Evolutionary conservation across 2,888 invertebrate genomes (phyloP), one percentile per base, ranked within the genome.

Genomic region (Plebejus argus): DNA sequence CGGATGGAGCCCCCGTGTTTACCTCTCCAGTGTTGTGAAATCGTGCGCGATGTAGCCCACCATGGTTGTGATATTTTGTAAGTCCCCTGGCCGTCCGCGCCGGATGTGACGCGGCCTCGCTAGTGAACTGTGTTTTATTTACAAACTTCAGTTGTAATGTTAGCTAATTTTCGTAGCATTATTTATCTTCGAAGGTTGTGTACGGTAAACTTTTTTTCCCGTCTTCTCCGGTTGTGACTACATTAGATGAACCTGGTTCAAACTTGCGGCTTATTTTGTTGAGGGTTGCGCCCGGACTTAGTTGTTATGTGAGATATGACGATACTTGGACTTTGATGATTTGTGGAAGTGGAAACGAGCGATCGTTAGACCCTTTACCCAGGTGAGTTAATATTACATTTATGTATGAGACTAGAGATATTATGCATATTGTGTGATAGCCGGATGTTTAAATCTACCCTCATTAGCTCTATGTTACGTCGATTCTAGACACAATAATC

Each of bases 11-110:
- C 90, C 82, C 86, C 86, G 91, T 93, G 92, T 92, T 92, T 93
- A 94, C 93, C 93, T 94, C 94, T 92, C 88, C 87, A 87, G 94
- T 93, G 94, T 94, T 94, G 93, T 93, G 93, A 93, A 90, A 45
- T 45, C 71, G 74, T 49, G 45, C 45, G 45, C 74, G 74, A 49
- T 49, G 49, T 20, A 20, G 74, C 23, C 74, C 28, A 74, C 84
- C 81, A 88, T 88, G 93, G 92, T 92, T 93, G 93, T 93, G 93
- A 93, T 90, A 83, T 82, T 85, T 86, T 83, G 83, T 87, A 66
- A 66, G 66, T 23, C 61, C 61, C 86, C 84, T 85, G 78, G 81
- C 81, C 81, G 78, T 82, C 80, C 80, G 79, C 78, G 82, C 83
- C 90, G 89, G 87, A 83, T 84, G 85, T 82, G 84, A 81, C 85